Evolutionary conservation across 1,140 invertebrate genomes (phyloP).

Genomic region (Ceratina australensis): DNA sequence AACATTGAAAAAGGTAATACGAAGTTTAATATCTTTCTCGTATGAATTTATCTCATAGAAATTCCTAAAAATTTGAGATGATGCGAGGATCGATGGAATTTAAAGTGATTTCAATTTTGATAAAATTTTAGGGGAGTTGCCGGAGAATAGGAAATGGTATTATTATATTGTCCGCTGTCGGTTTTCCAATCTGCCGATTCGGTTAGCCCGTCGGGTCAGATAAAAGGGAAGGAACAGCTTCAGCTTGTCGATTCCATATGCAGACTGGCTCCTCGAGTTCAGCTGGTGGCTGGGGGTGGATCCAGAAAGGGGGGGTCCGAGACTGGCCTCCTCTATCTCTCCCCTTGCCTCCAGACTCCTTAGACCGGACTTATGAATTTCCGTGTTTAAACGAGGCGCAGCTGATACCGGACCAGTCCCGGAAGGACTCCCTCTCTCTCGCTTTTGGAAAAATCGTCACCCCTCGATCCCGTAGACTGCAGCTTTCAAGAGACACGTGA

Average conservation of each 20-base stretch:
- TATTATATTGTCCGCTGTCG: no score
- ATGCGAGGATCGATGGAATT: no score
- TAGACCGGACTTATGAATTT: conserved; percentile 66
- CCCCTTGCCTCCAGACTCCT: conserved; percentile 12
- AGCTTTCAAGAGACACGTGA: conserved; percentile 60
- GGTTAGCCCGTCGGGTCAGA: not conserved
- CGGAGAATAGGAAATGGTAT: no score
- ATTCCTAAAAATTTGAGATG: no score
- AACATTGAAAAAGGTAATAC: no score
- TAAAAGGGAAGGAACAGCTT: not conserved
- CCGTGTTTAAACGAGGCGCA: conserved; percentile 69
- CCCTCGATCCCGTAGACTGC: conserved; percentile 39
- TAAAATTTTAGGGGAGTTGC: no score
- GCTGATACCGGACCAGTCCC: conserved; percentile 57
- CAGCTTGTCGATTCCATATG: not conserved
- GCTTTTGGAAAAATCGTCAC: conserved; percentile 49
- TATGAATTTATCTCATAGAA: no score
- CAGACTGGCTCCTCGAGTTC: not conserved
- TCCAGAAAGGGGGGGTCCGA: conserved; percentile 52
- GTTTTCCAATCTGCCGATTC: not conserved
- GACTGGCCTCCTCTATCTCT: conserved; percentile 24
- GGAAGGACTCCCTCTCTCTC: conserved; percentile 14
- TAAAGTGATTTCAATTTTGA: no score
- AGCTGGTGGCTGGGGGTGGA: conserved; percentile 43
- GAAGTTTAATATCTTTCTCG: no score